phyloP scores from a whole-genome alignment of 1,140 invertebrate species.

The Choristoneura fumiferana region DNA sequence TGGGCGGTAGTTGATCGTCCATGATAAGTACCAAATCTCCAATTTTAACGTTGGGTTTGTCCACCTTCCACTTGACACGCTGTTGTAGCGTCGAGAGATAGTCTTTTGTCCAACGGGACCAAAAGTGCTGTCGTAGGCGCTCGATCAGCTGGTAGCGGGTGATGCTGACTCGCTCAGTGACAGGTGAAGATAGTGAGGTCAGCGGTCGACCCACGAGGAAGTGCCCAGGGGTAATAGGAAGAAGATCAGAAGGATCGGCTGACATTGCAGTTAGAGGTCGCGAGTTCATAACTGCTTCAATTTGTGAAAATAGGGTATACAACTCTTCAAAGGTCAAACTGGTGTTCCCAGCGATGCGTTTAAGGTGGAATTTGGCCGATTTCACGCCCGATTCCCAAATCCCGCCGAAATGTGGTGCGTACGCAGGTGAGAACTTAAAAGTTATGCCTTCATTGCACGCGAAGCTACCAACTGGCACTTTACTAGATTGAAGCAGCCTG shows the following conservation, averaged over 20 bases:
- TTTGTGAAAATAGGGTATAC: slow-evolving; percentile 26
- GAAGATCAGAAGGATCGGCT: slow-evolving; percentile 27
- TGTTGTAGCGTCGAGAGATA: background rate
- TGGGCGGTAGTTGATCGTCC: background rate
- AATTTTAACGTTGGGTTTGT: background rate
- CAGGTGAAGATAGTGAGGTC: background rate
- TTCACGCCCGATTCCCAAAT: slow-evolving; percentile 20
- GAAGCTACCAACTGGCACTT: too few species aligned
- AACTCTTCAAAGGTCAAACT: slow-evolving; percentile 37
- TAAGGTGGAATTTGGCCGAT: background rate
- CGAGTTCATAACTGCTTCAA: slow-evolving; percentile 43
- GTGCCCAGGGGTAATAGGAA: slow-evolving; percentile 35
- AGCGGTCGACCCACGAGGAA: slow-evolving; percentile 34
- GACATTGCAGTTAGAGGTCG: slow-evolving; percentile 14
- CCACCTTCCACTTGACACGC: background rate
- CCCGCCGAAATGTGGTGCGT: slow-evolving; percentile 14
- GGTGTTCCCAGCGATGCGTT: slow-evolving; percentile 13
- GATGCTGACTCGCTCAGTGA: background rate
- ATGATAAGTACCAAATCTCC: background rate
- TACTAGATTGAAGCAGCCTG: too few species aligned
- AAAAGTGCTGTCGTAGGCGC: background rate
- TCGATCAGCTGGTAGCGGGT: background rate
- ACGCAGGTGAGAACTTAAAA: too few species aligned
- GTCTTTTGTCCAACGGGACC: background rate
- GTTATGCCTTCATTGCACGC: too few species aligned